A percentile compares a stretch with the other conserved stretches of the same genome.
Conservation (phyloP, 2,797 vertebrate species). For the Rhincodon typus region DNA sequence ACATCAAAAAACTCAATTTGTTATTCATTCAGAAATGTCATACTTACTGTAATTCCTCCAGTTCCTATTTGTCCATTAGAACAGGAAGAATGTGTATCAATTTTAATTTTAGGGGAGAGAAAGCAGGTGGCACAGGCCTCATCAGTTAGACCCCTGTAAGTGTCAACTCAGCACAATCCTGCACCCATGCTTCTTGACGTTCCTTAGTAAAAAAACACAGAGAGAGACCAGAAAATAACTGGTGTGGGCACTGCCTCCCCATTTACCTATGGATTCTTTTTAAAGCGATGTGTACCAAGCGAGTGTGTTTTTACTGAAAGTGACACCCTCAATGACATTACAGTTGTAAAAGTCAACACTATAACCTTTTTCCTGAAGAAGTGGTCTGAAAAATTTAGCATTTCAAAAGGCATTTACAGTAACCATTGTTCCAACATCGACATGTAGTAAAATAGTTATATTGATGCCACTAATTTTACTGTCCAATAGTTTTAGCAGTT, state of each 20-base stretch:
- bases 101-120: no score
- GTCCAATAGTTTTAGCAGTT: background rate
- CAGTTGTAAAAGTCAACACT: background rate
- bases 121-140: no score
- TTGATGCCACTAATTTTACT: background rate
- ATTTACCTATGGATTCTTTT: no score
- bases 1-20: no score
- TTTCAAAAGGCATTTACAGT: background rate
- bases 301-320: background rate
- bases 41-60: no score
- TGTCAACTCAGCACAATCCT: no score
- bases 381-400: background rate
- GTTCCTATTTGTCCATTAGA: no score
- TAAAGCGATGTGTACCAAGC: background rate
- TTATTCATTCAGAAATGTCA: no score
- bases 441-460: background rate
- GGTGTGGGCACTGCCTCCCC: background rate
- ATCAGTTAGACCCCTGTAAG: no score
- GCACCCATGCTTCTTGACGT: background rate
- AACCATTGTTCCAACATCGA: background rate
- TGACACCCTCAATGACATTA: no score
- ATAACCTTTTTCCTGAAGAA: background rate
- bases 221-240: background rate
- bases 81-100: no score
- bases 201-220: background rate